These are phyloP conservation scores for Bubo scandiacus DNA, from an alignment of 2,113 vertebrate genomes.

Conservation along the genomic window DNA sequence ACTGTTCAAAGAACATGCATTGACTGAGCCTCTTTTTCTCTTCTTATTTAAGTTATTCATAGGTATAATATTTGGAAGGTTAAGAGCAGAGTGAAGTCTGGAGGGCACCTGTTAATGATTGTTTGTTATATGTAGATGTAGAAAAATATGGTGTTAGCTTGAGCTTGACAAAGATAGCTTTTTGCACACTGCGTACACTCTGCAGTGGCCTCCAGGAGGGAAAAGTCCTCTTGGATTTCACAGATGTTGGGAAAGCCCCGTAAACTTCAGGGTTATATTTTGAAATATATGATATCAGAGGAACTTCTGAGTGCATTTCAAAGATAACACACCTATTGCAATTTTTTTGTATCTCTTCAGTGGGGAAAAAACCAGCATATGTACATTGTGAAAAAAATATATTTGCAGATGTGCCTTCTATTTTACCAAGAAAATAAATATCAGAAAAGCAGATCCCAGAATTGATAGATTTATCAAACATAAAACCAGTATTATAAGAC, in stretches of 20 bases:
- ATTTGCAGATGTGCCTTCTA: not conserved
- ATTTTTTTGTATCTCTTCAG: not conserved
- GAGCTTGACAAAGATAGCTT: not conserved
- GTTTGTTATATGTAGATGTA: not conserved
- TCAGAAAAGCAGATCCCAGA: not conserved
- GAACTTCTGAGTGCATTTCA: not conserved
- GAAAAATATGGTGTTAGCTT: not conserved
- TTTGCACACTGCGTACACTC: not conserved
- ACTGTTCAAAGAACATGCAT: not conserved
- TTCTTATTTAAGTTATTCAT: not conserved
- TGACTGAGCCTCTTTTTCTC: not conserved
- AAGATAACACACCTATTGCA: not conserved
- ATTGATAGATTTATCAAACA: not conserved
- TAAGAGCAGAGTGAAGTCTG: not conserved
- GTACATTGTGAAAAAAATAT: not conserved
- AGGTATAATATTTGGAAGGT: not conserved
- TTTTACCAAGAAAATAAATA: not conserved
- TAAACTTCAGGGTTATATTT: not conserved
- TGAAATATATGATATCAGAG: not conserved
- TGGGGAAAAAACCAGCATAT: not conserved
- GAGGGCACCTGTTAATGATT: not conserved
- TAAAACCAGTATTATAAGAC: not conserved
- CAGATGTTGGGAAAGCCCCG: not conserved
- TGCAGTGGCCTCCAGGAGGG: not conserved
- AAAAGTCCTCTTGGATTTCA: not conserved